Evolutionary conservation across 2,797 vertebrate species (phyloP), one percentile per base, ranked within the genome.

Genomic region (Darevskia nairensis): DNA sequence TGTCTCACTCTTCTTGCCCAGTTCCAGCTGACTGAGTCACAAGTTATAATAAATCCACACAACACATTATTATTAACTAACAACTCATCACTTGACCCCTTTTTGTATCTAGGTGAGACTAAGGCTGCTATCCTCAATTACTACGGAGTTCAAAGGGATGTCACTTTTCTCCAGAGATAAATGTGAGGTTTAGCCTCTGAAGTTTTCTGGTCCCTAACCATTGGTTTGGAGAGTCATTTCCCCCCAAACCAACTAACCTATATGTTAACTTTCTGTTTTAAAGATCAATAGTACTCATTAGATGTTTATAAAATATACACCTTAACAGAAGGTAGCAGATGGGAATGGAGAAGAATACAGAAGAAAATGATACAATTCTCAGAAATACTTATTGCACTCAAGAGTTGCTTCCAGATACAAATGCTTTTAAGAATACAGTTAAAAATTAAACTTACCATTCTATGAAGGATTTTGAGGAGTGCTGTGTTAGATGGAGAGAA

Each of bases 391-490:
- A 66, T 66, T 44, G 35, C 7, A 79, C 76, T 19, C 15, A 87
- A 8, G 10, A 50, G 77, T 87, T 9, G 79, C 32, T 87, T 85
- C 8, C 80, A 88, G 76, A 69, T 80, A 66, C 23, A 90, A 78
- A 92, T 21, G 27, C 76, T 29, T n/a, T 55, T 79, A 84, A 89
- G 21, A 91, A 71, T 0, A 91, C 82, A 64, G 84, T 89, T 23
- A 11, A 41, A 86, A 92, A 46, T 21, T 88, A 69, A 88, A 90
- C 97, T 0, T 96, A 97, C 96, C 97, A 95, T 97, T 89, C 93
- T 94, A n/a, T 91, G 39, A 88, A 77, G 91, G 64, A 66, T 0
- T 1, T 23, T 89, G 68, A 68, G 90, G 85, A 85, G 80, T 77
- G 72, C 8, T 76, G 19, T 82, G 80, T 27, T 6, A 35, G 29